Evolutionary conservation across 2,888 invertebrate species (phyloP).

Genomic region (Labia minor): DNA sequence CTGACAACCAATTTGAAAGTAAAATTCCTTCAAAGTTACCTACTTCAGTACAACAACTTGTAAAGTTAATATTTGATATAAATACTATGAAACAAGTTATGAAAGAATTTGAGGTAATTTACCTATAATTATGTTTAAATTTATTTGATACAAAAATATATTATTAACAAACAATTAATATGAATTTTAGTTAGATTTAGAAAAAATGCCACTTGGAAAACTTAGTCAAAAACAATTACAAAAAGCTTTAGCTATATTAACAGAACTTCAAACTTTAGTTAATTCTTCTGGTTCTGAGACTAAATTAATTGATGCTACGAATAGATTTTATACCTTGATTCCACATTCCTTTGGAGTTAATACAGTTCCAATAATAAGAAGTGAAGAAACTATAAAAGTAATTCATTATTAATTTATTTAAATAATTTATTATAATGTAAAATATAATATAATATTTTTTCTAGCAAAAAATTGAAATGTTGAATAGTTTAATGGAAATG

Average conservation of each 20-base stretch:
- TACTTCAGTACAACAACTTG: conserved; percentile 66
- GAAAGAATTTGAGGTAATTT: conserved; percentile 74
- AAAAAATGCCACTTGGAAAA: conserved; percentile 98
- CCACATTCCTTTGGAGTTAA: conserved; percentile 89
- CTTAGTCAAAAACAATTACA: conserved; percentile 82
- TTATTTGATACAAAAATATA: background rate
- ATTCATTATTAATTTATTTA: background rate
- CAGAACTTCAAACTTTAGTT: conserved; percentile 52
- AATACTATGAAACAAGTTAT: conserved; percentile 84
- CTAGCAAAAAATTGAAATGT: conserved; percentile 65
- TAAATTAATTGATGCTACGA: conserved; percentile 72
- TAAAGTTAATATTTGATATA: conserved; percentile 82
- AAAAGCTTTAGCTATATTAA: conserved; percentile 69
- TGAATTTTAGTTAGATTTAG: conserved; percentile 61
- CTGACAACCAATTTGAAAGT: conserved; percentile 36
- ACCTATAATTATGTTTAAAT: background rate
- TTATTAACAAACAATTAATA: conserved; percentile 3
- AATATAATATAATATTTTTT: too few relatives aligned
- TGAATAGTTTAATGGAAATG: conserved; percentile 86
- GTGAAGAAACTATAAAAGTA: conserved; percentile 58
- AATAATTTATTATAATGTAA: conserved; percentile 2
- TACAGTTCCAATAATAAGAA: conserved; percentile 70
- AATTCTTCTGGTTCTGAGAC: conserved; percentile 38
- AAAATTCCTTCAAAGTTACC: conserved; percentile 52
- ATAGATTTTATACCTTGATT: conserved; percentile 87